Conservation (phyloP, 2,888 invertebrate species). For the Mythimna ferrago region DNA sequence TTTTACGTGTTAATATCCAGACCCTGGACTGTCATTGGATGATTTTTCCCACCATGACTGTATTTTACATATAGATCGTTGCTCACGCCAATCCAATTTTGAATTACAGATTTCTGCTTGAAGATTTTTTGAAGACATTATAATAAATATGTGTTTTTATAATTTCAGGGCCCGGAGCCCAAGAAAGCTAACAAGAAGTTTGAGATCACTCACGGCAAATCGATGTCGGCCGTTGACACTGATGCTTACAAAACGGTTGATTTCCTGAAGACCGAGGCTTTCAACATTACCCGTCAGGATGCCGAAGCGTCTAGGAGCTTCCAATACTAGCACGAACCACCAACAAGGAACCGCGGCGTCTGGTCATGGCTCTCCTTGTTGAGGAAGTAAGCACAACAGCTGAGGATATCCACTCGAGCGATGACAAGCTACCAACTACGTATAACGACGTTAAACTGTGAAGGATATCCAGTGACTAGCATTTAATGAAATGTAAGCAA, state of each 20-base stretch:
- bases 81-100: neutral
- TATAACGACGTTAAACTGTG: no score
- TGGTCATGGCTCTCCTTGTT: neutral
- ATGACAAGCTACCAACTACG: neutral
- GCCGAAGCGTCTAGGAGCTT: conserved; percentile 92
- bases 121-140: neutral
- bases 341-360: neutral
- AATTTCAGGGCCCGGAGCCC: conserved; percentile 68
- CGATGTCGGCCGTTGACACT: conserved; percentile 73
- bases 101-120: neutral
- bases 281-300: conserved; percentile 96
- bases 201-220: conserved; percentile 75
- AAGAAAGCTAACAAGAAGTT: conserved; percentile 60
- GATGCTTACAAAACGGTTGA: conserved; percentile 97
- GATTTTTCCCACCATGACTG: neutral
- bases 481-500: conserved; percentile 1
- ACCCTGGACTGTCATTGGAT: neutral
- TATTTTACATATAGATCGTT: neutral
- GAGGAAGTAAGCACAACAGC: conserved; percentile 1
- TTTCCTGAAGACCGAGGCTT: conserved; percentile 98
- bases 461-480: neutral
- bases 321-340: conserved; percentile 49
- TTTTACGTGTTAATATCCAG: neutral
- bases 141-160: neutral
- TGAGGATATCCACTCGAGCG: neutral